Evolutionary conservation across 2,113 vertebrate species (phyloP), one percentile per base, ranked within the genome.

Genomic region (Sceloporus tristichus): DNA sequence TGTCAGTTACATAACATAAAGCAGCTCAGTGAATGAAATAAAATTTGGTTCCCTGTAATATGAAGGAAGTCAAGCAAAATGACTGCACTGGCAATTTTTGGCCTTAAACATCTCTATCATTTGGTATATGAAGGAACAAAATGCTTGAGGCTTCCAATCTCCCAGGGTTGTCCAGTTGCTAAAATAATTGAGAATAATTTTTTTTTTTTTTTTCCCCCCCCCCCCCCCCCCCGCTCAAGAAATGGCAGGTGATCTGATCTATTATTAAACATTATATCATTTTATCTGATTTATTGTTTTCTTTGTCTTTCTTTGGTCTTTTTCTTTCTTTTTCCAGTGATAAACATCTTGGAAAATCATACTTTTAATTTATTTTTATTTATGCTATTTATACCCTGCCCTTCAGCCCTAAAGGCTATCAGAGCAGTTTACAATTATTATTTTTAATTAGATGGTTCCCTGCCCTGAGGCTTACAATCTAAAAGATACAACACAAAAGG

Each of bases 31-130:
- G 25, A 71, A 13, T 71, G 68, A 18, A 54, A 62, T 48, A 34
- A 62, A 34, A 34, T 34, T 8, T n/a, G 59, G n/a, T 80, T 59
- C 29, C 79, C n/a, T 38, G 54, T 48, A 53, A 78, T 29, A 9
- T 78, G 76, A 11, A 80, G 54, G 13, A 59, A 80, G 18, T 59
- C 79, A 80, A 59, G 54, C 16, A 5, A 59, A 56, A 59, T 80
- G 54, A 80, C n/a, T 21, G 34, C 54, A n/a, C 59, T 62, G 6
- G 29, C 54, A 59, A 25, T 4, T 59, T 62, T 62, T 59, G 19
- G 29, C 16, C 54, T 18, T 21, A 59, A 59, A 85, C 89, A 93
- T 87, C 92, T 86, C 75, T n/a, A 13, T 0, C 53, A 79, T 79
- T 34, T 79, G 27, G 29, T 59, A 53, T 53, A 78, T 78, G 9